Percentiles rank a stretch among this genome's conserved stretches.
Conservation (phyloP, 2,888 invertebrate species). For the Ormyrus nitidulus region DNA sequence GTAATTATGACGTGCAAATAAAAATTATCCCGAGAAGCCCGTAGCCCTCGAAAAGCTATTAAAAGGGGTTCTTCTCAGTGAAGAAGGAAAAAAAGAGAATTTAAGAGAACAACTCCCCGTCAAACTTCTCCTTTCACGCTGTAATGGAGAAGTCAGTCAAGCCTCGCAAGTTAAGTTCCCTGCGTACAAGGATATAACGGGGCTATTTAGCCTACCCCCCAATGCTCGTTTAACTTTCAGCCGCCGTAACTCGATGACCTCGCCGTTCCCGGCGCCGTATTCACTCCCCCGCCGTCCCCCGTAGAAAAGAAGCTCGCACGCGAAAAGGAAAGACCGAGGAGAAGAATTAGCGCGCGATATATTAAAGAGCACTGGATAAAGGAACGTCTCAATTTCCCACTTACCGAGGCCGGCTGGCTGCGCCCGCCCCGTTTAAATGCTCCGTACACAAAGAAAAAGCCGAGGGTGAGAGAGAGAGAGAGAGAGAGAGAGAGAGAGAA, state of each 20-base stretch:
- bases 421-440: too few relatives aligned
- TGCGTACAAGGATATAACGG: constrained; percentile 58
- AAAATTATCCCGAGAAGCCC: background rate
- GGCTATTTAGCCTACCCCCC: constrained; percentile 59
- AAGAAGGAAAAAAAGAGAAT: background rate
- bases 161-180: constrained; percentile 63
- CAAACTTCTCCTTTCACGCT: constrained; percentile 50
- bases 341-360: constrained; percentile 21
- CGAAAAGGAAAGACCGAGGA: background rate
- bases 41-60: background rate
- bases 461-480: too few relatives aligned
- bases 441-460: too few relatives aligned
- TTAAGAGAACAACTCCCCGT: background rate
- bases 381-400: constrained; percentile 30
- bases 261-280: background rate
- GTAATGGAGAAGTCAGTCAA: constrained; percentile 72
- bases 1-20: constrained; percentile 41
- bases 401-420: background rate
- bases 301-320: background rate
- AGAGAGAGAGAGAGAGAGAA: too few relatives aligned
- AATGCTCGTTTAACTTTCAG: constrained; percentile 60
- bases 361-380: constrained; percentile 15
- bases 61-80: background rate
- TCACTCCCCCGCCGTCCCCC: background rate
- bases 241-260: constrained; percentile 23